phyloP scores from a whole-genome alignment of 2,888 invertebrate genomes.

The Pomacea canaliculata region DNA sequence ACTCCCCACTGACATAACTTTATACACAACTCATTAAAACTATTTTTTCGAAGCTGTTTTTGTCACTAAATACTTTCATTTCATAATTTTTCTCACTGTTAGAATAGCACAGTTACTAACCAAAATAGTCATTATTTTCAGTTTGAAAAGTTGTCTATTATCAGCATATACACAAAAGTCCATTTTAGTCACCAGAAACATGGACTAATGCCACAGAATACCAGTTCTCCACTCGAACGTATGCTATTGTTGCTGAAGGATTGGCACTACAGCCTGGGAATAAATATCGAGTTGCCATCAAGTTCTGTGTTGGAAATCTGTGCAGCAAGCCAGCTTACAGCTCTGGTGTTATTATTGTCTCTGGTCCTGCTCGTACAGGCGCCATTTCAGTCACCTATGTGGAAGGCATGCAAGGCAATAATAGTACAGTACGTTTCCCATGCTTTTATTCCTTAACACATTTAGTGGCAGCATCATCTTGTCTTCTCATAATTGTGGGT shows the following conservation, averaged over 20 bases:
- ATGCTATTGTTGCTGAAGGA: slow-evolving; percentile 20
- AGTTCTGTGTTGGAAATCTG: slow-evolving; percentile 35
- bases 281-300: slow-evolving; percentile 34
- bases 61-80: no score
- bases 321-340: slow-evolving; percentile 34
- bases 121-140: no score
- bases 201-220: slow-evolving; percentile 26
- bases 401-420: background rate
- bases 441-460: no score
- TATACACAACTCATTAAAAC: no score
- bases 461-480: no score
- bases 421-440: background rate
- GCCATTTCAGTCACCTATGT: slow-evolving; percentile 19
- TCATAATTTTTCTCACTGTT: no score
- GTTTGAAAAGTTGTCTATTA: no score
- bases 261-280: slow-evolving; percentile 32
- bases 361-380: slow-evolving; percentile 34
- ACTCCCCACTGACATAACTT: no score
- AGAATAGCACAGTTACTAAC: no score
- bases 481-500: no score
- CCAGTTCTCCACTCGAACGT: slow-evolving; percentile 17
- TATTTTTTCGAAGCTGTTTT: no score
- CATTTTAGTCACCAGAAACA: background rate
- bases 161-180: no score
- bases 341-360: slow-evolving; percentile 36